These are phyloP conservation scores for Nebria ingens DNA, from an alignment of 1,140 invertebrate species.

Conservation along the genomic window DNA sequence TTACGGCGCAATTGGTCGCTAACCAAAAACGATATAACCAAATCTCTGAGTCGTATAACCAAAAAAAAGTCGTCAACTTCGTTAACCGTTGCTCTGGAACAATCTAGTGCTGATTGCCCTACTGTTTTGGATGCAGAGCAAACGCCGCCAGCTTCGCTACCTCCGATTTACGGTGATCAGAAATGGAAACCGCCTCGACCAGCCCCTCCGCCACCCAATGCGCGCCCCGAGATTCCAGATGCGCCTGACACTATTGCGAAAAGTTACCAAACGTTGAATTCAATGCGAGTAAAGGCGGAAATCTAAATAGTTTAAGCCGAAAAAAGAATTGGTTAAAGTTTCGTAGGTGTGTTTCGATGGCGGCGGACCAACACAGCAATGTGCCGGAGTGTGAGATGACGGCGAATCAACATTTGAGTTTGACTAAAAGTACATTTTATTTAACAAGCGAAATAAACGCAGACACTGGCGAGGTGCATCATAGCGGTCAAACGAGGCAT, in stretches of 20 bases:
- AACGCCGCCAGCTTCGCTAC: not conserved
- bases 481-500: not conserved
- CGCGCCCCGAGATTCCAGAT: no score
- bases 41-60: slow-evolving; percentile 29
- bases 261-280: slow-evolving; percentile 1
- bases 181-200: not conserved
- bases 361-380: no score
- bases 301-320: not conserved
- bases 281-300: not conserved
- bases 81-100: not conserved
- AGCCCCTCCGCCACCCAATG: not conserved
- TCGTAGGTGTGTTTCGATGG: not conserved
- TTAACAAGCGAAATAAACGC: slow-evolving; percentile 48
- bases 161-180: no score
- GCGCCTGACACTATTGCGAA: no score
- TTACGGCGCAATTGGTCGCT: slow-evolving; percentile 27
- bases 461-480: slow-evolving; percentile 42
- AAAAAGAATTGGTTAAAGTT: not conserved
- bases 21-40: slow-evolving; percentile 29
- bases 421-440: slow-evolving; percentile 50
- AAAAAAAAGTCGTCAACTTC: slow-evolving; percentile 26
- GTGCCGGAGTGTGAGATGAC: no score
- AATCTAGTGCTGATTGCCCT: no score
- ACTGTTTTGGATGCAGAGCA: not conserved
- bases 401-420: not conserved